These are phyloP conservation scores for Montipora sp. DNA, from an alignment of 64 coral and sea anemone species.

Conservation along the genomic window DNA sequence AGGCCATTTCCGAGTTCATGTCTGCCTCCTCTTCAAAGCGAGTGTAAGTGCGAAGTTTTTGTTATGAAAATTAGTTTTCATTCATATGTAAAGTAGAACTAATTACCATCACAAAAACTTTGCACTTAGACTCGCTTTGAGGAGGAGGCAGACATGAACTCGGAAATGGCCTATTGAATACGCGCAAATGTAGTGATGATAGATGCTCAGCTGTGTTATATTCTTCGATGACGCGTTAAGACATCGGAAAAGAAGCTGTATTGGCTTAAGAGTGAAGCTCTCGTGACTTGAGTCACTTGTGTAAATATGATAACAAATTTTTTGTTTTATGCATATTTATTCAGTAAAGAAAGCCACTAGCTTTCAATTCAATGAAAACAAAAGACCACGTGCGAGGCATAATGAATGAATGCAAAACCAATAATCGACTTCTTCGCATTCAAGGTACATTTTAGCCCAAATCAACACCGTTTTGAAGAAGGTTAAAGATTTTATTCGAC, in stretches of 20 bases:
- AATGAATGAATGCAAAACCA: not conserved
- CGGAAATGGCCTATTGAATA: too few relatives aligned
- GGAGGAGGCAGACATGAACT: too few relatives aligned
- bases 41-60: too few relatives aligned
- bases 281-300: not conserved
- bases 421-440: not conserved
- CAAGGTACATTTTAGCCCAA: not conserved
- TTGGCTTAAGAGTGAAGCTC: not conserved
- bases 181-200: not conserved
- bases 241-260: not conserved
- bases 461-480: not conserved
- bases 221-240: not conserved
- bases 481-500: not conserved
- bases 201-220: not conserved
- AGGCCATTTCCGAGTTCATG: too few relatives aligned
- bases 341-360: not conserved
- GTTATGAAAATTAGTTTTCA: too few relatives aligned
- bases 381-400: constrained; percentile 9
- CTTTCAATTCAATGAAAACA: not conserved
- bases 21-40: too few relatives aligned
- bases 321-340: not conserved
- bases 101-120: too few relatives aligned
- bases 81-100: too few relatives aligned
- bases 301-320: not conserved
- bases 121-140: too few relatives aligned